These are phyloP conservation scores for Cervus canadensis DNA, from an alignment of 2,113 vertebrate species.

Conservation along the genomic window DNA sequence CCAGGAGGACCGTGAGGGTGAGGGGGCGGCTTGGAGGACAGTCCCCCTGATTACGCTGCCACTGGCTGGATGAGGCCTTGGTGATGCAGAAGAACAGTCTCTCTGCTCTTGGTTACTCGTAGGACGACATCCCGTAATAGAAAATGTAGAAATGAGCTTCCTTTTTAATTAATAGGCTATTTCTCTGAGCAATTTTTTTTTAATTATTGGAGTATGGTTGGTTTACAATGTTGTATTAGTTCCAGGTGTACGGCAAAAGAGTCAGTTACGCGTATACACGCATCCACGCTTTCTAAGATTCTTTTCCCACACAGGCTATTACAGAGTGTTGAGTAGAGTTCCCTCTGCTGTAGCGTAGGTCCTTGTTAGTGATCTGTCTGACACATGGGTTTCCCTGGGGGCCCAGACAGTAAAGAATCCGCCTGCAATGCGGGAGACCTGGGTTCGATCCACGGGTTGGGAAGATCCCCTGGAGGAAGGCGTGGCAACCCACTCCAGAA, in stretches of 20 bases:
- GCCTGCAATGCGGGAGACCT: not conserved
- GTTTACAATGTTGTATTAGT: not conserved
- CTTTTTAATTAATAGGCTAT: not conserved
- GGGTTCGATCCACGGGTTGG: too few relatives aligned
- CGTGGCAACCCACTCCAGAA: not conserved
- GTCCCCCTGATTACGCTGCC: accelerated
- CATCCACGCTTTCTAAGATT: not conserved
- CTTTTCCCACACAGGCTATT: not conserved
- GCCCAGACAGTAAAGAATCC: not conserved
- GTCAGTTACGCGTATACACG: accelerated
- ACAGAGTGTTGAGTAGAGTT: not conserved
- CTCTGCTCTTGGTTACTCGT: not conserved
- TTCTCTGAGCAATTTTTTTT: not conserved
- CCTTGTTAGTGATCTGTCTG: not conserved
- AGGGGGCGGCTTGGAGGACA: accelerated
- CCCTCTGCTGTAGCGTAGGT: not conserved
- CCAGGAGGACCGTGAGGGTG: accelerated
- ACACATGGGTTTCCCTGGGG: not conserved
- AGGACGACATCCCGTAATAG: not conserved
- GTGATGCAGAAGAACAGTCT: accelerated
- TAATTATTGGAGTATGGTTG: not conserved
- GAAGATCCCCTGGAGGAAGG: not conserved
- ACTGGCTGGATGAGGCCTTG: accelerated
- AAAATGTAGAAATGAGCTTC: not conserved
- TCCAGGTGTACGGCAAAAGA: not conserved